These are phyloP conservation scores for Chymomyza caudatula DNA, from an alignment of 2,888 invertebrate species.

Conservation along the genomic window DNA sequence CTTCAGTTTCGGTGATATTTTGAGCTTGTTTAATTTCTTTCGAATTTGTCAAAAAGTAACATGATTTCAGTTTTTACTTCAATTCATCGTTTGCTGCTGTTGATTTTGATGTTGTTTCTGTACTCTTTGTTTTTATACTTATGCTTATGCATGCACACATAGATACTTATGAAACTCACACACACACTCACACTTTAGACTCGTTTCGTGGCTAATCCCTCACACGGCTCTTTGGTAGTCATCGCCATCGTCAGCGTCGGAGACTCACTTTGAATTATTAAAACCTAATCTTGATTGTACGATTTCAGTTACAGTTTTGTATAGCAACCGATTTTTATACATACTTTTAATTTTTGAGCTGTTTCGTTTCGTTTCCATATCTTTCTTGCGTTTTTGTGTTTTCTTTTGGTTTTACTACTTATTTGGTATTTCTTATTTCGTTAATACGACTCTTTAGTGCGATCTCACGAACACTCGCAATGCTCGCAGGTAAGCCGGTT, in stretches of 20 bases:
- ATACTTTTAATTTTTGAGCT: background rate
- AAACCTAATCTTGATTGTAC: constrained; percentile 68
- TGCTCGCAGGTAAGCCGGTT: constrained; percentile 3
- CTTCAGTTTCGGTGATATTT: constrained; percentile 1
- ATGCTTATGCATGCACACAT: background rate
- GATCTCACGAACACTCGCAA: constrained; percentile 59
- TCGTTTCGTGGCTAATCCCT: constrained; percentile 61
- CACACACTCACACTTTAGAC: constrained; percentile 33
- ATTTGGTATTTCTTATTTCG: constrained; percentile 10
- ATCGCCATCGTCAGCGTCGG: constrained; percentile 5
- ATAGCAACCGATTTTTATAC: background rate
- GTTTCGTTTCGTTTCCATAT: background rate
- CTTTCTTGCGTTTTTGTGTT: background rate
- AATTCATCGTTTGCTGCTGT: constrained; percentile 27
- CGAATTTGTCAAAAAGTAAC: constrained; percentile 66
- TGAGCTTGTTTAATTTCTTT: constrained; percentile 61
- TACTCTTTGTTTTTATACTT: constrained; percentile 4
- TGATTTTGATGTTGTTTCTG: too few relatives aligned
- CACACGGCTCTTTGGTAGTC: constrained; percentile 29
- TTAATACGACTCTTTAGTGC: constrained; percentile 59
- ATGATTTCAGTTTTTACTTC: constrained; percentile 66
- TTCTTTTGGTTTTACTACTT: background rate
- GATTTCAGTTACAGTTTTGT: constrained; percentile 39
- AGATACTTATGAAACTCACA: background rate
- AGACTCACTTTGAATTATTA: constrained; percentile 69